Conservation (phyloP, 2,888 invertebrate species). For the Lutraria lutraria region DNA sequence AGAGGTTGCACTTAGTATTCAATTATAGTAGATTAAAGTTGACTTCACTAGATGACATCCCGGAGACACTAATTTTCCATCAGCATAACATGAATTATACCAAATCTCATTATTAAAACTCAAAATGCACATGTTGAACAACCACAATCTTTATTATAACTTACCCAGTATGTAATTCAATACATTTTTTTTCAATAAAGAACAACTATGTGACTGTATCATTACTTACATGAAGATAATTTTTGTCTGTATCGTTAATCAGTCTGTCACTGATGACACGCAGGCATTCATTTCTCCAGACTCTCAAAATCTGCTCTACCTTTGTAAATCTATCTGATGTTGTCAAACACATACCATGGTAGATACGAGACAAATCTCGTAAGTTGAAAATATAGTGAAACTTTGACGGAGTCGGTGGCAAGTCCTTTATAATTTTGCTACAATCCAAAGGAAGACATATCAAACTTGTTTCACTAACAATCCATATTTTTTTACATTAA, state of each 20-base stretch:
- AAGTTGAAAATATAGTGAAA: slow-evolving; percentile 98
- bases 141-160: too few relatives aligned
- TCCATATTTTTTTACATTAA: too few relatives aligned
- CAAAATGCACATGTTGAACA: too few relatives aligned
- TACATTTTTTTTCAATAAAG: background rate
- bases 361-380: slow-evolving; percentile 94
- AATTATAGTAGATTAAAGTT: too few relatives aligned
- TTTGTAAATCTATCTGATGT: slow-evolving; percentile 91
- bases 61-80: too few relatives aligned
- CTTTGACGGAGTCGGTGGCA: slow-evolving; percentile 96
- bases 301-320: slow-evolving; percentile 91
- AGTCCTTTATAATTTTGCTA: slow-evolving; percentile 90
- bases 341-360: slow-evolving; percentile 93
- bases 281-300: slow-evolving; percentile 96
- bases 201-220: background rate
- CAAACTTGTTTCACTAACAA: background rate
- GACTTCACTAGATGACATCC: too few relatives aligned
- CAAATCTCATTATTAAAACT: too few relatives aligned
- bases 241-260: slow-evolving; percentile 89
- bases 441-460: slow-evolving; percentile 39
- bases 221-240: slow-evolving; percentile 84
- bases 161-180: too few relatives aligned
- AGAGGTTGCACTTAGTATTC: too few relatives aligned
- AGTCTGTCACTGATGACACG: slow-evolving; percentile 95
- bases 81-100: too few relatives aligned